These are phyloP conservation scores for Parelbella ahira DNA, from an alignment of 2,888 invertebrate genomes.

Conservation along the genomic window DNA sequence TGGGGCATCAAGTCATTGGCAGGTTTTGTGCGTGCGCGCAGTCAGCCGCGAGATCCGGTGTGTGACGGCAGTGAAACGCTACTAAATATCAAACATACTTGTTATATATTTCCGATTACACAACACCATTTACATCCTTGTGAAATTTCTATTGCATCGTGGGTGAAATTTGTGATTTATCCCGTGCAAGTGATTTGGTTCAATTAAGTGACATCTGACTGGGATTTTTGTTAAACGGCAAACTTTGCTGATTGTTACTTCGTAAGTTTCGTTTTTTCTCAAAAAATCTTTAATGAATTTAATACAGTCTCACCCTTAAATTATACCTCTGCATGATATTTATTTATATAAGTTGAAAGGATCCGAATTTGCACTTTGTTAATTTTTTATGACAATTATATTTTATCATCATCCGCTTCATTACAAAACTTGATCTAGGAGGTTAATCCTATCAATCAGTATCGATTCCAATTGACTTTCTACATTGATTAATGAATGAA, in stretches of 20 bases:
- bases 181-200: background rate
- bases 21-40: slow-evolving; percentile 55
- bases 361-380: too few species aligned
- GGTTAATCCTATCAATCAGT: slow-evolving; percentile 14
- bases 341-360: too few species aligned
- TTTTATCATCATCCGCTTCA: too few species aligned
- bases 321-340: too few species aligned
- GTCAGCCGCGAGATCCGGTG: slow-evolving; percentile 63
- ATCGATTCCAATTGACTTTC: slow-evolving; percentile 25
- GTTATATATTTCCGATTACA: slow-evolving; percentile 18
- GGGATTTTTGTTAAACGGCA: slow-evolving; percentile 9
- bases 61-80: slow-evolving; percentile 45
- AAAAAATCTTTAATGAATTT: too few species aligned
- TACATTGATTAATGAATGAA: slow-evolving; percentile 23
- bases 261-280: slow-evolving; percentile 1
- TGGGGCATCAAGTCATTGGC: slow-evolving; percentile 58
- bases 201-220: slow-evolving; percentile 3
- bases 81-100: slow-evolving; percentile 36
- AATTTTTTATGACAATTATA: too few species aligned
- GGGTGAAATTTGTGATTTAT: slow-evolving; percentile 7
- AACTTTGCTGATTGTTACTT: background rate
- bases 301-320: too few species aligned
- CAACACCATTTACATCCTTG: slow-evolving; percentile 10
- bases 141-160: slow-evolving; percentile 16
- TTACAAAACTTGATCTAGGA: slow-evolving; percentile 2